Base-by-base conservation (phyloP, 2,888 invertebrate genomes). In the Notodonta dromedarius region DNA sequence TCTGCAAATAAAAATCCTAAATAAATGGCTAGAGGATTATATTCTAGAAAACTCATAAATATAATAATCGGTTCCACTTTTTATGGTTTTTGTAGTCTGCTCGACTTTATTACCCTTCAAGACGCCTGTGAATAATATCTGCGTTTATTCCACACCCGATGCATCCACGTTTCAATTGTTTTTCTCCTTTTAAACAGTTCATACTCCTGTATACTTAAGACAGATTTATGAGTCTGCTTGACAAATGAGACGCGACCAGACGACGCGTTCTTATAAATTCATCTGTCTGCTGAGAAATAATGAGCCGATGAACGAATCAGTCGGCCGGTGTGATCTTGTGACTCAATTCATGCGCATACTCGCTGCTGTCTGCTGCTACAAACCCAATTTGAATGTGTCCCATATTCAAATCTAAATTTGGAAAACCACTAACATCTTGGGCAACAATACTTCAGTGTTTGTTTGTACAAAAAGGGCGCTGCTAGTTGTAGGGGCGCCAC, bases 211-310 rank as follows among this genome's bases (percentile, higher is more conserved):
- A 69, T 62, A 64, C 62, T 58, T 59, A 16, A 58, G 67, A 69
- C 62, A 64, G 73, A 78, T 78, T 78, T 77, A 79, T 61, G 63
- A 65, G 66, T 55, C 71, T 32, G 40, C 57, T 61, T 77, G 82
- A 85, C 81, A 84, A 84, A 83, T 83, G 83, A 74, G 73, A 73
- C 69, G 76, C 70, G 74, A 74, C 63, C 62, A n/a, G 65, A 65
- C 59, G 70, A 66, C 60, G 62, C 63, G 70, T 71, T 75, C 80
- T 81, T 84, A 84, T 84, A 86, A 86, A 88, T 86, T 80, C 79
- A 74, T 87, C 83, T 81, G 86, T 86, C 88, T 82, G 71, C 78
- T 66, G 59, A 62, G 63, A 73, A 83, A 82, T 88, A 87, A 88
- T 84, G 87, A 87, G 80, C 66, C 76, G 74, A 67, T 70, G 67